A percentile compares a stretch with the other conserved stretches of the same genome.
Conservation (phyloP, 2,113 vertebrate species). For the Halichoeres trimaculatus region DNA sequence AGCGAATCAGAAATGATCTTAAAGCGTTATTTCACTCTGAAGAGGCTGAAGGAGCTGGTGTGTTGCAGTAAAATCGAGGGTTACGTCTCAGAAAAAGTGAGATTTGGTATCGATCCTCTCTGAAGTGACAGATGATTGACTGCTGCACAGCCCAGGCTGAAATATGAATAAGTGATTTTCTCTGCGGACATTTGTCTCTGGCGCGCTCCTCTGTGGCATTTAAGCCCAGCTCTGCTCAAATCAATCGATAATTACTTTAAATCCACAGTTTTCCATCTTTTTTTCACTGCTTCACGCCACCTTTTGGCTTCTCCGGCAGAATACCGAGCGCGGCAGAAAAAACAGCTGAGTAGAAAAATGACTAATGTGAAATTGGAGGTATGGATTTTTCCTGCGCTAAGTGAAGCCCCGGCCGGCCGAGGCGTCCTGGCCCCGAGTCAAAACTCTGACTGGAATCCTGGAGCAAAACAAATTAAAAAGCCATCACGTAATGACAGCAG, state of each 20-base stretch:
- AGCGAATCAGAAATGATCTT: slow-evolving; percentile 26
- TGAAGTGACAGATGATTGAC: slow-evolving; percentile 71
- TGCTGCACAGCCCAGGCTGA: slow-evolving; percentile 52
- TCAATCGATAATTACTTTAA: slow-evolving; percentile 77
- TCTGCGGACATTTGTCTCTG: slow-evolving; percentile 64
- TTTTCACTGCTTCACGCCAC: slow-evolving; percentile 50
- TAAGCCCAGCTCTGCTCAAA: slow-evolving; percentile 64
- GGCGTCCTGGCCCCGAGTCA: slow-evolving; percentile 43
- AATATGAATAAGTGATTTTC: slow-evolving; percentile 68
- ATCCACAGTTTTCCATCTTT: slow-evolving; percentile 47
- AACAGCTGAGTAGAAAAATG: slow-evolving; percentile 58
- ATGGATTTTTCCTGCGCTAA: slow-evolving; percentile 69
- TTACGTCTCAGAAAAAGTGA: slow-evolving; percentile 23
- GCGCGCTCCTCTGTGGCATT: slow-evolving; percentile 65
- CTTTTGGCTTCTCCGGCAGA: slow-evolving; percentile 56
- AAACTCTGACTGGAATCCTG: slow-evolving; percentile 42
- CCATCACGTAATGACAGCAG: slow-evolving; percentile 46
- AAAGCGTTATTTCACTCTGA: slow-evolving; percentile 2
- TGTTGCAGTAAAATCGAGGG: slow-evolving; percentile 20
- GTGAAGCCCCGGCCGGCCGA: slow-evolving; percentile 41
- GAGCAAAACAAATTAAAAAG: slow-evolving; percentile 66
- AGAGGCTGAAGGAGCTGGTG: not conserved
- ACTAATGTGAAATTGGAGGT: slow-evolving; percentile 69
- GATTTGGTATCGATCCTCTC: slow-evolving; percentile 66
- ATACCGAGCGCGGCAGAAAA: slow-evolving; percentile 38